Percentiles rank a stretch among this genome's conserved stretches.
Conservation (phyloP, 2,113 vertebrate genomes). For the Hydropotes inermis region DNA sequence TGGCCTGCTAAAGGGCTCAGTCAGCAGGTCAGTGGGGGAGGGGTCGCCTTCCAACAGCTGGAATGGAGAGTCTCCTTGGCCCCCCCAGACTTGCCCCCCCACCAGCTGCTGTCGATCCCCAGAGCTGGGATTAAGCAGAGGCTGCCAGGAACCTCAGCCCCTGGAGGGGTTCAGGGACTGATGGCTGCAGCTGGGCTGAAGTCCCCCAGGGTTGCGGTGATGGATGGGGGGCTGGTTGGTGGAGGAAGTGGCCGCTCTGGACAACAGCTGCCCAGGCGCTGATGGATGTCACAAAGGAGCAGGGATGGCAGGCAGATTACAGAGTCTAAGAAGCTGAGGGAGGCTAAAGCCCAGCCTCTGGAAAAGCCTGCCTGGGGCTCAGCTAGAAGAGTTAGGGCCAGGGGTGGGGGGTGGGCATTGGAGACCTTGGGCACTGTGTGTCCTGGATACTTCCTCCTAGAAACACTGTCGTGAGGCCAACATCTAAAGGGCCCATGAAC, state of each 20-base stretch:
- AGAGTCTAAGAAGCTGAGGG: neutral
- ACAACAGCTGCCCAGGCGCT: neutral
- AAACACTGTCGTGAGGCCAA: neutral
- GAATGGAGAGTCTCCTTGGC: neutral
- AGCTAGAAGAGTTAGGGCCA: neutral
- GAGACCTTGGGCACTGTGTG: neutral
- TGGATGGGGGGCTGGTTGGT: neutral
- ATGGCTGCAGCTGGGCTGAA: neutral
- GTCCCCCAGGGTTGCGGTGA: neutral
- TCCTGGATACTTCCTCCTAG: neutral
- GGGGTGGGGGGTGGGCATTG: neutral
- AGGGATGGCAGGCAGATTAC: neutral
- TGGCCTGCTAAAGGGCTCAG: neutral
- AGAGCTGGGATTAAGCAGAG: neutral
- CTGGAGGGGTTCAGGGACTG: neutral
- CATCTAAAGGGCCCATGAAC: neutral
- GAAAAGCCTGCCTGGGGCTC: neutral
- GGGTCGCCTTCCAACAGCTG: rapidly evolving
- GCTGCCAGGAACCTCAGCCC: neutral
- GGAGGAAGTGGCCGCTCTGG: neutral
- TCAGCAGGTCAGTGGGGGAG: too few species aligned
- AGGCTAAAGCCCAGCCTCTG: neutral
- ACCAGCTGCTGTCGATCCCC: neutral
- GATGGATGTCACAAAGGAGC: neutral
- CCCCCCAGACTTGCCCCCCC: rapidly evolving